phyloP scores from a whole-genome alignment of 2,113 vertebrate species.

The Phaethornis superciliosus region DNA sequence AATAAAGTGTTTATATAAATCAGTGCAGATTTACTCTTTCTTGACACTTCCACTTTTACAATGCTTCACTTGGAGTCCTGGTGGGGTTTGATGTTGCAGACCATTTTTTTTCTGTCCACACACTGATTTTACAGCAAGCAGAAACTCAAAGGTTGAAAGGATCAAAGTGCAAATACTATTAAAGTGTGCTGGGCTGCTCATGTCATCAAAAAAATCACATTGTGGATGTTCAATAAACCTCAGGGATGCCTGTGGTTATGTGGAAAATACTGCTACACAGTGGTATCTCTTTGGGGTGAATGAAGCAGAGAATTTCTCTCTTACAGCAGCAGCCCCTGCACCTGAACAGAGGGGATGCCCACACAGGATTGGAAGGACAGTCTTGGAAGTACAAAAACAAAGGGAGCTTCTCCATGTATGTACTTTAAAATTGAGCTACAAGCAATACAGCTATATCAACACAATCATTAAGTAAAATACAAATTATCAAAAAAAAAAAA shows the following conservation, averaged over 20 bases:
- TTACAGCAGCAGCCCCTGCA: neutral
- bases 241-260: neutral
- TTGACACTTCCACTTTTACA: neutral
- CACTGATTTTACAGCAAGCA: neutral
- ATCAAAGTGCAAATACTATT: slow-evolving; percentile 3
- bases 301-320: neutral
- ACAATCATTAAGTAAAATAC: neutral
- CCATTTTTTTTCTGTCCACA: neutral
- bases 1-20: slow-evolving; percentile 43
- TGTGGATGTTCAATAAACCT: neutral
- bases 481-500: neutral
- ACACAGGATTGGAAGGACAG: neutral
- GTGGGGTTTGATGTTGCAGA: neutral
- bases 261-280: neutral
- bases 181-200: neutral
- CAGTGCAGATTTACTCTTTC: neutral
- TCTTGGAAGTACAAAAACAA: neutral
- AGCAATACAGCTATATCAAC: neutral
- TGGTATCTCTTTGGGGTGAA: neutral
- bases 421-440: neutral
- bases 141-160: neutral
- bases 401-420: neutral
- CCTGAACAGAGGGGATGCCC: neutral
- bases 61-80: neutral
- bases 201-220: neutral